phyloP scores from a whole-genome alignment of 1,140 invertebrate species.

The Aethina tumida region DNA sequence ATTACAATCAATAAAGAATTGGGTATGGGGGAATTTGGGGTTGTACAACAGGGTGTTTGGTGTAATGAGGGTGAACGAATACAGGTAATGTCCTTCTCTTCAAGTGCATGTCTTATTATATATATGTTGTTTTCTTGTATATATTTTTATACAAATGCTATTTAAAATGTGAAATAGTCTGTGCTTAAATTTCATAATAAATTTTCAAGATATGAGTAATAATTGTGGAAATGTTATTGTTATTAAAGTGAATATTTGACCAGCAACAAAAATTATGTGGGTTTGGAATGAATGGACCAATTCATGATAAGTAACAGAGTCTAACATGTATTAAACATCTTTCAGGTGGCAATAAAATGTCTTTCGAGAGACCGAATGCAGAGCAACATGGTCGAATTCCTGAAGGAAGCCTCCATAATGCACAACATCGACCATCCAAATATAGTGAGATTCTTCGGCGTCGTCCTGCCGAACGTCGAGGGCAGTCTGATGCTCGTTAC shows the following conservation, averaged over 20 bases:
- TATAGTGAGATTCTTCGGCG: slow-evolving; percentile 93
- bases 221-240: too few species aligned
- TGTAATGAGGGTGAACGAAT: slow-evolving; percentile 88
- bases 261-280: too few species aligned
- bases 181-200: neutral
- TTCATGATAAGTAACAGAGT: too few species aligned
- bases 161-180: neutral
- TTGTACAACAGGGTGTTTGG: slow-evolving; percentile 97
- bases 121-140: neutral
- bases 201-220: slow-evolving; percentile 1
- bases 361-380: slow-evolving; percentile 88
- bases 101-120: too few species aligned
- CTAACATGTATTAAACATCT: too few species aligned
- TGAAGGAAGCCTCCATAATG: slow-evolving; percentile 98
- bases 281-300: too few species aligned
- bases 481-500: slow-evolving; percentile 92
- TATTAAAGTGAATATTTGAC: too few species aligned
- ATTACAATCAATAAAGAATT: slow-evolving; percentile 92
- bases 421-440: slow-evolving; percentile 94
- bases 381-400: slow-evolving; percentile 90
- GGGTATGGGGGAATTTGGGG: slow-evolving; percentile 93
- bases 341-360: slow-evolving; percentile 97
- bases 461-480: slow-evolving; percentile 76
- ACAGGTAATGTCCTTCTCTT: slow-evolving; percentile 35
- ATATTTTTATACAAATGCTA: neutral